Evolutionary conservation across 2,888 invertebrate genomes (phyloP).

Genomic region (Herminia tarsipennalis): DNA sequence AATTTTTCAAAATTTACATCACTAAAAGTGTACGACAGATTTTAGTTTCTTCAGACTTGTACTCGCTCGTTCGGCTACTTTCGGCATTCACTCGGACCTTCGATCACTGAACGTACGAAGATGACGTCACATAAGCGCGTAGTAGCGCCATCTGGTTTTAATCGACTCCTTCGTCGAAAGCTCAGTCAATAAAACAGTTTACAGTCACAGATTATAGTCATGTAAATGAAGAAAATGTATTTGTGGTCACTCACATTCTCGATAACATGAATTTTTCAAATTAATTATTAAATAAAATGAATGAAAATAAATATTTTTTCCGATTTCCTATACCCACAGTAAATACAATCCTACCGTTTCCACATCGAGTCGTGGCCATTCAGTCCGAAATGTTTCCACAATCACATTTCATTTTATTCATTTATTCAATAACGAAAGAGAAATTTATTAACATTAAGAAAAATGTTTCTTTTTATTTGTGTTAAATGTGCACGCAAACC

Average conservation of each 20-base stretch:
- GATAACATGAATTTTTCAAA: neutral
- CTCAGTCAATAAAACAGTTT: constrained; percentile 3
- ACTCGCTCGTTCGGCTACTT: constrained; percentile 85
- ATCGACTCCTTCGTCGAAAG: neutral
- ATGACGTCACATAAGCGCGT: constrained; percentile 66
- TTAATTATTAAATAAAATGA: no score
- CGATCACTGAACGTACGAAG: constrained; percentile 75
- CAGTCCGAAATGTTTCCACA: no score
- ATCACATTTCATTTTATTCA: no score
- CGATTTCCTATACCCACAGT: no score
- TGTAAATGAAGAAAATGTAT: neutral
- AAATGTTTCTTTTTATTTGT: no score
- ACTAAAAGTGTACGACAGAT: constrained; percentile 87
- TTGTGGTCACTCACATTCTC: neutral
- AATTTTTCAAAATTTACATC: constrained; percentile 85
- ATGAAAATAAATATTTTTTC: no score
- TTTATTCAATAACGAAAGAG: no score
- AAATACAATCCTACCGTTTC: no score
- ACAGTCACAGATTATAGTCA: constrained; percentile 21
- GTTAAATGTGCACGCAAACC: no score
- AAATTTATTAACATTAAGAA: no score
- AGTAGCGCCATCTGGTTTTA: constrained; percentile 50
- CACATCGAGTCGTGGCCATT: no score
- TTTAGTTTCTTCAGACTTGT: constrained; percentile 88
- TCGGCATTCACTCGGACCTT: constrained; percentile 87